Evolutionary conservation across 2,888 invertebrate genomes (phyloP), one percentile per base, ranked within the genome.

Genomic region (Ypsolopha scabrella): DNA sequence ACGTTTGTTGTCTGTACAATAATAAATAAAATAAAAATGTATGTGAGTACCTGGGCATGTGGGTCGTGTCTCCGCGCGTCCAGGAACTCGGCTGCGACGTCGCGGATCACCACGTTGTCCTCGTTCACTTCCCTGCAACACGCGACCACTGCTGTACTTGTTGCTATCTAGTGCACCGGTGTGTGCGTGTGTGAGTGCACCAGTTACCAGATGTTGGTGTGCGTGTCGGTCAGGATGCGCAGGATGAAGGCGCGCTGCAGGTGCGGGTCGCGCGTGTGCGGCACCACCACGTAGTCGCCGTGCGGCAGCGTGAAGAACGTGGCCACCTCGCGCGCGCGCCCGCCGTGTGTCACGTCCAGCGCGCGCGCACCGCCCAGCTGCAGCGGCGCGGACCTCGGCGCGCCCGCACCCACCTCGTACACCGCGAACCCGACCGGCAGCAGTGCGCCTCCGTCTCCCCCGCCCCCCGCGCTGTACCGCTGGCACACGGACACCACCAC

Each of bases 271-370:
- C 90, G 89, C 52, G 92, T 90, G 80, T 92, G 92, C 54, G 93
- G 92, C 59, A 93, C 90, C 51, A 92, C 90, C 52, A 93, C 88
- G 72, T 93, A 93, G 68, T 91, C 91, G 3, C 93, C 93, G 8
- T 92, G 89, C 47, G 92, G 91, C 63, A 93, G 80, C 50, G 92
- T 90, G 80, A 93, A 93, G 75, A 92, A 91, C 36, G 92, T 91
- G 9, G 90, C 92, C 47, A 92, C 91, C 78, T 92, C 91, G 59
- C 90, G 74, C 4, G 90, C 89, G 35, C 89, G 75, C 0, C 89
- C 89, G 75, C 90, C 90, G 67, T 90, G 90, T 50, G 91, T 90
- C 53, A 91, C 91, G 67, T 91, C 91, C 62, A 91, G 73, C 10
- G 91, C 89, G 70, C 89, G 88, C 90, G 57, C 58, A 48, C 43